Conservation (phyloP, 2,113 vertebrate species). For the Petroica traversi region DNA sequence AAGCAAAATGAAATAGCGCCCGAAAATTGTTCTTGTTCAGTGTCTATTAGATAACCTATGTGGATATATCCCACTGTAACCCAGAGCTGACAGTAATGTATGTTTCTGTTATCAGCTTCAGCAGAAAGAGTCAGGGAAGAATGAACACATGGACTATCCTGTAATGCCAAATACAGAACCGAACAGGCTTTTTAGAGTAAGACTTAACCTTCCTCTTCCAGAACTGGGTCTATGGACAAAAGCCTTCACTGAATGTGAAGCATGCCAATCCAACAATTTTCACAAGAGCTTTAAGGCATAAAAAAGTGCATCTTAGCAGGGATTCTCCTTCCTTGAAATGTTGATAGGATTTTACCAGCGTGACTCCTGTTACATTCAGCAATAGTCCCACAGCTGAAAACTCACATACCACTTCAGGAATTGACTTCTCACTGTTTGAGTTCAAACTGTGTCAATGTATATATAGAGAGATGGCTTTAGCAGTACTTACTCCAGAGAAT, state of each 20-base stretch:
- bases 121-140: constrained; percentile 8
- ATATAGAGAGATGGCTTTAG: neutral
- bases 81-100: constrained; percentile 4
- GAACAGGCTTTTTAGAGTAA: neutral
- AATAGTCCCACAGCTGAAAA: neutral
- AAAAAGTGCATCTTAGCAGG: neutral
- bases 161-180: constrained; percentile 2
- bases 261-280: constrained; percentile 16
- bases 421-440: neutral
- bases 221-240: neutral
- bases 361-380: neutral
- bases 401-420: neutral
- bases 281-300: neutral
- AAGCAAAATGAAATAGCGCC: neutral
- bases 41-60: constrained; percentile 4
- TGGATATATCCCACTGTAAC: neutral
- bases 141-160: neutral
- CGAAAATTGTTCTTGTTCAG: neutral
- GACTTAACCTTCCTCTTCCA: neutral
- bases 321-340: neutral
- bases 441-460: neutral
- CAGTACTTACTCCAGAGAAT: neutral
- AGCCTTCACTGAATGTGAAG: neutral
- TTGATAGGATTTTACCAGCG: constrained; percentile 6
- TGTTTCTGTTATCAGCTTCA: constrained; percentile 26